A percentile compares a stretch with the other conserved stretches of the same genome.
Evolutionary conservation across 2,797 vertebrate genomes (phyloP).

Genomic region (Buceros bicornis): DNA sequence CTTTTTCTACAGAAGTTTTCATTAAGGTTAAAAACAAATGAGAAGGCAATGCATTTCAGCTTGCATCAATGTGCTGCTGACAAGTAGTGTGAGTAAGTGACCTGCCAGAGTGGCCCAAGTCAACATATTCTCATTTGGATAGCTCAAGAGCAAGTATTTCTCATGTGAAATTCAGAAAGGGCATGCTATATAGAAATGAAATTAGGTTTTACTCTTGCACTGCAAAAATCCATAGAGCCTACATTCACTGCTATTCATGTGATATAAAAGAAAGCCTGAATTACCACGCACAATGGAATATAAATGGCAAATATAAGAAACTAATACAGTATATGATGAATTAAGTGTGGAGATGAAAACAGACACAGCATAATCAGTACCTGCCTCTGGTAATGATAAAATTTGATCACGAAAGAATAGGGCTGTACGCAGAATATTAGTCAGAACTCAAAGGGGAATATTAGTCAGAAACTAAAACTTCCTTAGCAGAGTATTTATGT

Average conservation of each 20-base stretch:
- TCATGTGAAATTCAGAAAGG: constrained; percentile 42
- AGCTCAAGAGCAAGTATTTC: constrained; percentile 18
- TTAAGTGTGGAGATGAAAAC: constrained; percentile 17
- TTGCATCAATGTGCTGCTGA: neutral
- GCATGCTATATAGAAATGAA: constrained; percentile 1
- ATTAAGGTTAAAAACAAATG: constrained; percentile 64
- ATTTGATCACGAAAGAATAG: constrained; percentile 12
- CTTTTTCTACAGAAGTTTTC: constrained; percentile 47
- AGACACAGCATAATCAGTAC: neutral
- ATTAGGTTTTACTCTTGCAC: neutral
- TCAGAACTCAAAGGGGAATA: neutral
- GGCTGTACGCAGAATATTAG: neutral
- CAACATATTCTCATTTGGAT: neutral
- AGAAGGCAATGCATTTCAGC: constrained; percentile 21
- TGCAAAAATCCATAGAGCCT: neutral
- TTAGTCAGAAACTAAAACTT: constrained; percentile 12
- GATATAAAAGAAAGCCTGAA: neutral
- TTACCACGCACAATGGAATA: neutral
- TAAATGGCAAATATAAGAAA: constrained; percentile 36
- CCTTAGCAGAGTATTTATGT: neutral
- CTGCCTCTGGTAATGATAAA: neutral
- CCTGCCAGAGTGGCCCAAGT: neutral
- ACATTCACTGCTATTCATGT: neutral
- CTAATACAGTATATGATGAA: neutral
- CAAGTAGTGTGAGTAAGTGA: constrained; percentile 39